Conservation (phyloP, 2,888 invertebrate genomes). For the Clanis bilineata region DNA sequence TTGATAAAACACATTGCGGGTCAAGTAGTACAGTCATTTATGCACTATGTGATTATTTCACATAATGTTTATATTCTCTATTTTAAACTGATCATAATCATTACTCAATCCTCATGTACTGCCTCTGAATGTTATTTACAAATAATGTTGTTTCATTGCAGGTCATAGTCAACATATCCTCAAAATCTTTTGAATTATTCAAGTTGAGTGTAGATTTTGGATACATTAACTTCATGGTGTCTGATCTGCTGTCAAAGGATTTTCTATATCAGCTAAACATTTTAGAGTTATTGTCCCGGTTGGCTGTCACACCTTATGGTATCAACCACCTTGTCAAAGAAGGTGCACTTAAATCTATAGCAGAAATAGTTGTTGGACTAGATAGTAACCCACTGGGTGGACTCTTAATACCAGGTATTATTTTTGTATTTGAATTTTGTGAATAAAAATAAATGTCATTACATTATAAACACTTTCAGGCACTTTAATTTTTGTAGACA, state of each 20-base stretch:
- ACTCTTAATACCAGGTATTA: constrained; percentile 86
- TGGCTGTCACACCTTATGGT: constrained; percentile 88
- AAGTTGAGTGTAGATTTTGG: constrained; percentile 82
- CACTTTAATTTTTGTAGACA: too few species aligned
- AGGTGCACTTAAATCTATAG: constrained; percentile 84
- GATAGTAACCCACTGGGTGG: constrained; percentile 84
- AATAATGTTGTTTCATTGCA: constrained; percentile 46
- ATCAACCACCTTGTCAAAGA: constrained; percentile 86
- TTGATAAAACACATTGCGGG: too few species aligned
- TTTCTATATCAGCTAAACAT: constrained; percentile 90
- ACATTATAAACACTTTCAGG: too few species aligned
- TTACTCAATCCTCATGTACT: too few species aligned
- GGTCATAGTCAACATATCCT: constrained; percentile 85
- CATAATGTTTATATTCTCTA: too few species aligned
- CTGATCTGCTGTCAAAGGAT: constrained; percentile 87
- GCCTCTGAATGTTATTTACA: too few species aligned
- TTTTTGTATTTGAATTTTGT: too few species aligned
- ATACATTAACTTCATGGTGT: constrained; percentile 85
- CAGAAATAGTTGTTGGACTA: constrained; percentile 81
- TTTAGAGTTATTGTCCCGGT: constrained; percentile 87
- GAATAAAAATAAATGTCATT: too few species aligned
- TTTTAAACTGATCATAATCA: too few species aligned
- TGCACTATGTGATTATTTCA: too few species aligned
- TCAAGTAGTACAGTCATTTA: too few species aligned
- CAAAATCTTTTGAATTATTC: constrained; percentile 82